A percentile compares a stretch with the other conserved stretches of the same genome.
Evolutionary conservation across 1,140 invertebrate species (phyloP).

Genomic region (Vanessa atalanta): DNA sequence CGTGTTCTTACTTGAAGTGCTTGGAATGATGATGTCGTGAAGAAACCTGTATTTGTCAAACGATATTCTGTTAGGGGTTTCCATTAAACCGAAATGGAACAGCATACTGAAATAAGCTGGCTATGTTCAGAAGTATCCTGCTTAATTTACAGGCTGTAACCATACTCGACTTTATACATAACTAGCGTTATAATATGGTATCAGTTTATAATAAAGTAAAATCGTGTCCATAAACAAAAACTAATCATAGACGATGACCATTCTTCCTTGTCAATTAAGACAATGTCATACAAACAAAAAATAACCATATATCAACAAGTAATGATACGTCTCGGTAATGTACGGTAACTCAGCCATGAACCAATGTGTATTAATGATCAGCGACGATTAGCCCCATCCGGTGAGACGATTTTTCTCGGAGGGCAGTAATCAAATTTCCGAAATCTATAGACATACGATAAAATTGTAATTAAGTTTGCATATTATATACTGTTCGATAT

Average conservation of each 20-base stretch:
- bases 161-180: too few species aligned
- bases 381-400: constrained; percentile 50
- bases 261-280: constrained; percentile 20
- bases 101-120: too few species aligned
- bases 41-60: too few species aligned
- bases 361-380: constrained; percentile 63
- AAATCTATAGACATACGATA: neutral
- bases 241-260: constrained; percentile 12
- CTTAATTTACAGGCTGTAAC: too few species aligned
- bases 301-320: constrained; percentile 50
- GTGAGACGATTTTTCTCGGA: constrained; percentile 13
- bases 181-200: neutral
- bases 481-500: neutral
- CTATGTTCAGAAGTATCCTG: too few species aligned
- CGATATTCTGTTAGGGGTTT: too few species aligned
- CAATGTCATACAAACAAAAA: constrained; percentile 27
- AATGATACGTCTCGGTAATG: constrained; percentile 52
- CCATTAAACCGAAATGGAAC: too few species aligned
- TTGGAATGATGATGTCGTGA: too few species aligned
- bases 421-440: constrained; percentile 18
- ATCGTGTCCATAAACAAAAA: neutral
- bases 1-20: too few species aligned
- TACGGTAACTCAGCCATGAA: constrained; percentile 50
- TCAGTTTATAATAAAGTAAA: neutral
- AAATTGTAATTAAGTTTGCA: neutral